A percentile compares a stretch with the other conserved stretches of the same genome.
phyloP scores from a whole-genome alignment of 2,797 vertebrate genomes.

The Prunella strophiata region DNA sequence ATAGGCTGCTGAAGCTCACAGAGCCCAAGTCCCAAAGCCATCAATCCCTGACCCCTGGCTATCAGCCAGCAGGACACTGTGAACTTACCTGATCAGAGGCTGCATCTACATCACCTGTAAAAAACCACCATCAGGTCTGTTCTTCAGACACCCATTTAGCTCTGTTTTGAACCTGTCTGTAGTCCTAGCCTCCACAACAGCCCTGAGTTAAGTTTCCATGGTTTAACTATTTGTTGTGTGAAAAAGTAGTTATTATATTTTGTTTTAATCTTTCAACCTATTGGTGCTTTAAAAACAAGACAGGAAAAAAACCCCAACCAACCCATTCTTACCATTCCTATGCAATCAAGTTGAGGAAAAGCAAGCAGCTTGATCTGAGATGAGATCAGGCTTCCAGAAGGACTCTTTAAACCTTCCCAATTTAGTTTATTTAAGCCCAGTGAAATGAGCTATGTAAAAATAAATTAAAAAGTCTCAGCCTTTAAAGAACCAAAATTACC shows the following conservation, averaged over 20 bases:
- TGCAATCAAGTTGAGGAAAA: background rate
- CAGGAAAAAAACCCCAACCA: background rate
- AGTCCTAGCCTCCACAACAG: background rate
- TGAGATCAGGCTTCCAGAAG: background rate
- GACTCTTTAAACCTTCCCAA: constrained; percentile 15
- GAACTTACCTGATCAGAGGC: background rate
- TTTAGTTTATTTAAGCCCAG: constrained; percentile 17
- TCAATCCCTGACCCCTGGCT: background rate
- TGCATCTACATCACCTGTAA: background rate
- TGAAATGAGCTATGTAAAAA: constrained; percentile 49
- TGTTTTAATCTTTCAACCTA: background rate
- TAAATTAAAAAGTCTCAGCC: constrained; percentile 5
- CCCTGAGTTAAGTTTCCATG: background rate
- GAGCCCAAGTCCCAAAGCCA: background rate
- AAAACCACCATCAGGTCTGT: background rate
- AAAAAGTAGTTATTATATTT: background rate
- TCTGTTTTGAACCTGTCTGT: background rate
- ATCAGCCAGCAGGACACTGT: background rate
- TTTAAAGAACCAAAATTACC: constrained; percentile 54
- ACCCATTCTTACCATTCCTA: background rate
- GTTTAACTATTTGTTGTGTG: background rate
- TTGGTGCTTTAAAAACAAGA: background rate
- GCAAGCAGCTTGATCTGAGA: background rate
- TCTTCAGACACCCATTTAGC: background rate
- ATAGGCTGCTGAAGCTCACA: background rate